These are phyloP conservation scores for Leptinotarsa rubiginosa DNA, from an alignment of 2,888 invertebrate genomes.

Conservation along the genomic window DNA sequence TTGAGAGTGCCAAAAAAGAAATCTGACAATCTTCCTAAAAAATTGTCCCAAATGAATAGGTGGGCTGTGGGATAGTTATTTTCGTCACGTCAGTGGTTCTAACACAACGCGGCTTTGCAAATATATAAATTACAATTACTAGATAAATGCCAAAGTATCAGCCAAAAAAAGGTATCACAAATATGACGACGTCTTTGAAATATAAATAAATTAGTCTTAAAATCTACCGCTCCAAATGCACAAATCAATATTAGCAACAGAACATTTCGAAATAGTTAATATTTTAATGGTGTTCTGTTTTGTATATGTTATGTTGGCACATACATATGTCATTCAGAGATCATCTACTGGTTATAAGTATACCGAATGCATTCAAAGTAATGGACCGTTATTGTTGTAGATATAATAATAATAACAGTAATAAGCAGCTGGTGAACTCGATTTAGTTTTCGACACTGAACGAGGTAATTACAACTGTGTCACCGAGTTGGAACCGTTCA, in stretches of 20 bases:
- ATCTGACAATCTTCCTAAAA: constrained; percentile 14
- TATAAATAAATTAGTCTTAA: background rate
- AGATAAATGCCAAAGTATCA: constrained; percentile 12
- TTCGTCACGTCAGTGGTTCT: constrained; percentile 4
- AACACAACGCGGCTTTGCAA: constrained; percentile 8
- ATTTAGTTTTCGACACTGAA: no score
- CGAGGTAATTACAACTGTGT: no score
- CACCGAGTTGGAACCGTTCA: no score
- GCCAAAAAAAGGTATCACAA: constrained; percentile 13
- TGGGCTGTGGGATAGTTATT: constrained; percentile 23
- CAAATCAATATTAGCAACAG: constrained; percentile 13
- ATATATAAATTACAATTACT: background rate
- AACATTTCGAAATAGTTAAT: background rate
- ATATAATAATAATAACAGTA: no score
- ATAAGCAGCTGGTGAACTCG: no score
- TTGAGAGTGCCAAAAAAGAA: constrained; percentile 18
- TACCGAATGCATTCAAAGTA: no score
- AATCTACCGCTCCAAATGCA: background rate
- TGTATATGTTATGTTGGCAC: constrained; percentile 10
- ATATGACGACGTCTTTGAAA: background rate
- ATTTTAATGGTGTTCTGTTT: background rate
- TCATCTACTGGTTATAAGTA: background rate
- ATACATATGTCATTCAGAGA: background rate
- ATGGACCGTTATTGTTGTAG: no score
- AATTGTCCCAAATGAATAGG: constrained; percentile 24